Conservation (phyloP, 2,113 vertebrate genomes). For the Isurus oxyrinchus region DNA sequence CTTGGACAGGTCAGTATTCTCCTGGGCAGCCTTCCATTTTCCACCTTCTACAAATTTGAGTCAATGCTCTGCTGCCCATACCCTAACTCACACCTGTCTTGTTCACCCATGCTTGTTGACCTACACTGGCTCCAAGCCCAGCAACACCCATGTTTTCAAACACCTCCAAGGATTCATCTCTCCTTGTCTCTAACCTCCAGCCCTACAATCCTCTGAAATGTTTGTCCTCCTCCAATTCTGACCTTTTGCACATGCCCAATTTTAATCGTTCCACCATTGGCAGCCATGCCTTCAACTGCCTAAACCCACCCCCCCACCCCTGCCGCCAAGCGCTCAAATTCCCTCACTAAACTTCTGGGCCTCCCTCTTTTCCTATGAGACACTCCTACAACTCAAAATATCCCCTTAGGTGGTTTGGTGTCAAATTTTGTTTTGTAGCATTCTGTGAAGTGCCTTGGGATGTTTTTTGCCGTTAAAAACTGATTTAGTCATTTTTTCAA, state of each 20-base stretch:
- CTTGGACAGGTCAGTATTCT: neutral
- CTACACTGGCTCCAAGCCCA: no score
- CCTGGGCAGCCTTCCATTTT: slow-evolving; percentile 6
- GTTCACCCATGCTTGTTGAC: neutral
- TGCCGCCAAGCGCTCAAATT: neutral
- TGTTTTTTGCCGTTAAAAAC: no score
- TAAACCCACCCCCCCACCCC: no score
- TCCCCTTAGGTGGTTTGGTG: neutral
- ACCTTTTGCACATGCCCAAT: neutral
- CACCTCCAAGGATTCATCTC: neutral
- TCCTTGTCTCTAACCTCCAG: neutral
- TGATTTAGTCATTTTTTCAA: no score
- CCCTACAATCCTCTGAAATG: neutral
- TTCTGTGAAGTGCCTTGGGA: no score
- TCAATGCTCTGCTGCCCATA: neutral
- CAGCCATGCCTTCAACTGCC: neutral
- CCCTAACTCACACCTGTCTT: neutral
- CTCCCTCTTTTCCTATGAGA: neutral
- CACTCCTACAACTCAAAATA: neutral
- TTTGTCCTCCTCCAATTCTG: neutral
- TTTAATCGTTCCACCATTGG: neutral
- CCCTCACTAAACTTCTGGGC: no score
- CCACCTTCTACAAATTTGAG: neutral
- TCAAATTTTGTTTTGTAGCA: neutral
- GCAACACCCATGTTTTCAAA: neutral